Conservation (phyloP, 2,113 vertebrate species). For the Neomonachus schauinslandi region DNA sequence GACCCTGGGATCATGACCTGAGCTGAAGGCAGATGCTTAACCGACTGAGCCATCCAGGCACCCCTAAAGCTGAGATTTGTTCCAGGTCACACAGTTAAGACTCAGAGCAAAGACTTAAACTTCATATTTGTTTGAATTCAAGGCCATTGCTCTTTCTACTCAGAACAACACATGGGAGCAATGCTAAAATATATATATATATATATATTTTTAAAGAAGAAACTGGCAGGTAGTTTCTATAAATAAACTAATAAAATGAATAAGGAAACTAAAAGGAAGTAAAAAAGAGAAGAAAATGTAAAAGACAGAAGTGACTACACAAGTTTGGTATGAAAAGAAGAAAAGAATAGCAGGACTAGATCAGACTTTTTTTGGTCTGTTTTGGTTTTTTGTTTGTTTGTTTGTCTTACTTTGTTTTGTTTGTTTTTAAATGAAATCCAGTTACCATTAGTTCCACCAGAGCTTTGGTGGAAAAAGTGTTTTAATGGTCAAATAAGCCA, state of each 20-base stretch:
- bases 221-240: background rate
- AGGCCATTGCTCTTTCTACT: background rate
- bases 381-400: background rate
- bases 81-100: background rate
- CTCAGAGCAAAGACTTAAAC: background rate
- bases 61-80: background rate
- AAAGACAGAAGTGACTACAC: background rate
- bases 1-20: background rate
- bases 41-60: background rate
- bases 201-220: background rate
- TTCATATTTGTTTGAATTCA: conserved; percentile 29
- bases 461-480: background rate
- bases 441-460: background rate
- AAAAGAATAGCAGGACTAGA: background rate
- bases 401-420: background rate
- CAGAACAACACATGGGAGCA: background rate
- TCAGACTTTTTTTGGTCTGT: background rate
- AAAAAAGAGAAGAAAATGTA: background rate
- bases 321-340: background rate
- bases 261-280: background rate
- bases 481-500: background rate
- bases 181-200: background rate
- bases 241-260: conserved; percentile 11
- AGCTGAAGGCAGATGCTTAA: background rate
- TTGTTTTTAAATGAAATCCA: conserved; percentile 38